phyloP scores from a whole-genome alignment of 2,888 invertebrate species.

The Drosophila anomalata region DNA sequence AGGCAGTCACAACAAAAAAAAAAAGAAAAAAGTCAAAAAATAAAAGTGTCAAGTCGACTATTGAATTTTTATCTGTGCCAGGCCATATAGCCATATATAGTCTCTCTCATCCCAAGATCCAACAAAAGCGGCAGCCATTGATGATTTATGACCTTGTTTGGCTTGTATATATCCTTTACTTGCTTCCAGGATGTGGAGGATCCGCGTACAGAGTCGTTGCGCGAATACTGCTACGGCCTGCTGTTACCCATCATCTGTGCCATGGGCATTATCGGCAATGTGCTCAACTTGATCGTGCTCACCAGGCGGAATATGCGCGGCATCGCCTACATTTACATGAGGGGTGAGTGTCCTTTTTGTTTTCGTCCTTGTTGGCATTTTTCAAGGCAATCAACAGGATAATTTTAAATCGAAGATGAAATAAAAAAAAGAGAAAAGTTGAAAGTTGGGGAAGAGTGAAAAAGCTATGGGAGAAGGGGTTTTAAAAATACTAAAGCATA shows the following conservation, averaged over 20 bases:
- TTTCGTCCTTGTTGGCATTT: no score
- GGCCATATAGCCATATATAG: slow-evolving; percentile 18
- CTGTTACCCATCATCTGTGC: slow-evolving; percentile 89
- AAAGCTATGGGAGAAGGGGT: no score
- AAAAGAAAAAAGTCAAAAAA: slow-evolving; percentile 37
- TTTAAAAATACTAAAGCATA: no score
- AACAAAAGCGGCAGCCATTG: slow-evolving; percentile 12
- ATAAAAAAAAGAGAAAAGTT: no score
- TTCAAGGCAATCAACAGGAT: no score
- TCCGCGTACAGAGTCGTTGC: slow-evolving; percentile 86
- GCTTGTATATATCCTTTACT: neutral
- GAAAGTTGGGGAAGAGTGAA: no score
- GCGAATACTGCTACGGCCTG: slow-evolving; percentile 87
- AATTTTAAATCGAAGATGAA: no score
- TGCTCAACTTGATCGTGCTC: slow-evolving; percentile 90
- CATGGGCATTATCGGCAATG: slow-evolving; percentile 90
- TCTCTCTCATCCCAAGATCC: slow-evolving; percentile 32
- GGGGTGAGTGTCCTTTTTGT: slow-evolving; percentile 85
- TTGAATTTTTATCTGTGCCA: slow-evolving; percentile 75
- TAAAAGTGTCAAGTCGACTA: slow-evolving; percentile 79
- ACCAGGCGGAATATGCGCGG: slow-evolving; percentile 91
- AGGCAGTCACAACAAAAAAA: slow-evolving; percentile 54
- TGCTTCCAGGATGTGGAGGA: slow-evolving; percentile 84
- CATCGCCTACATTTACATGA: slow-evolving; percentile 91
- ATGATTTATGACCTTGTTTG: slow-evolving; percentile 67